Conservation (phyloP, 2,113 vertebrate species). For the Platanista minor region DNA sequence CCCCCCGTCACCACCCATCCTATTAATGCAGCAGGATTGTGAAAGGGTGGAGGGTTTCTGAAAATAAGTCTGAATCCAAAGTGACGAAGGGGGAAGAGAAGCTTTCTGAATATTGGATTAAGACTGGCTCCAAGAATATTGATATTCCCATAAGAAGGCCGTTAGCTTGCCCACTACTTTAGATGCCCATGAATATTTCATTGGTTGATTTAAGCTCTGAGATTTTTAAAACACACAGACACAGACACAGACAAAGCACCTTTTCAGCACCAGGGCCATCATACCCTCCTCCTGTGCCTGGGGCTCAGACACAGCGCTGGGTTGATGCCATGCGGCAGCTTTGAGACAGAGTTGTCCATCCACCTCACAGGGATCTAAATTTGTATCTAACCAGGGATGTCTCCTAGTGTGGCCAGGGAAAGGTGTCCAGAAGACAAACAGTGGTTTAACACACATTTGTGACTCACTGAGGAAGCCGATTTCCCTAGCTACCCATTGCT, state of each 20-base stretch:
- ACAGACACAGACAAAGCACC: constrained; percentile 53
- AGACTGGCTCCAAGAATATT: constrained; percentile 84
- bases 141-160: constrained; percentile 83
- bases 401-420: constrained; percentile 11
- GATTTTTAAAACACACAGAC: constrained; percentile 48
- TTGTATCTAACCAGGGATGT: constrained; percentile 15
- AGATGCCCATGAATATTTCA: constrained; percentile 84
- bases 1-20: not conserved
- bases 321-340: constrained; percentile 35
- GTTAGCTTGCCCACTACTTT: constrained; percentile 78
- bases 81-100: constrained; percentile 62
- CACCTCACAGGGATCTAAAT: constrained; percentile 36
- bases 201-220: constrained; percentile 74
- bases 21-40: constrained; percentile 55
- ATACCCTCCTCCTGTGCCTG: not conserved
- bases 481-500: not conserved
- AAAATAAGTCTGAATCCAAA: constrained; percentile 74
- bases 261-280: constrained; percentile 57
- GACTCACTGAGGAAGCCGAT: not conserved
- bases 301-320: not conserved
- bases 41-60: constrained; percentile 68
- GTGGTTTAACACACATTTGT: constrained; percentile 9
- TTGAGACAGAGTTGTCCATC: not conserved
- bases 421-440: constrained; percentile 65
- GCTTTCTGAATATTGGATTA: constrained; percentile 84